phyloP scores from a whole-genome alignment of 2,797 vertebrate species.

The Protosalanx chinensis region DNA sequence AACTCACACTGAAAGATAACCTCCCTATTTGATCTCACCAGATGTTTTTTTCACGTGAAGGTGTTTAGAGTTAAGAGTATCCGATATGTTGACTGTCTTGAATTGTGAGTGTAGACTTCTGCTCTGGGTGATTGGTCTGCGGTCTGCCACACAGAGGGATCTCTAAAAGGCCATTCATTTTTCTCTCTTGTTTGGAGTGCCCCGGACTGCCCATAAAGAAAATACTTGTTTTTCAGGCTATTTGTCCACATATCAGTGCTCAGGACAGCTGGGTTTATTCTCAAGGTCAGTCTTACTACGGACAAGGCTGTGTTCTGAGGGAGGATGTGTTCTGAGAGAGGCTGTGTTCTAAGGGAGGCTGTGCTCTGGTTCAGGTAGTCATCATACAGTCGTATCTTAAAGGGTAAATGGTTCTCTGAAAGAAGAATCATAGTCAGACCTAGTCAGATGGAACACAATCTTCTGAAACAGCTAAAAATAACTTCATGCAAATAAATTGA shows the following conservation, averaged over 20 bases:
- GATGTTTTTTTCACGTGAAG: constrained; percentile 19
- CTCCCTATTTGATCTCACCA: not conserved
- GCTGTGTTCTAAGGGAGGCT: constrained; percentile 31
- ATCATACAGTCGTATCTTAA: not conserved
- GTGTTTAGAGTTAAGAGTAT: constrained; percentile 28
- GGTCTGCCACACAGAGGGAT: constrained; percentile 75
- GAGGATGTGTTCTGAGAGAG: constrained; percentile 26
- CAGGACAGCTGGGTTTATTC: constrained; percentile 84
- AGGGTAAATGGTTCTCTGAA: constrained; percentile 2
- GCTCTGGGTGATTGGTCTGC: constrained; percentile 65
- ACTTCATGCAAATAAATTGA: not conserved
- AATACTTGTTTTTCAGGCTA: constrained; percentile 68
- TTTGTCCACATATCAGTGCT: constrained; percentile 81
- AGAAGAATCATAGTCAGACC: not conserved
- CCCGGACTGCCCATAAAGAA: constrained; percentile 79
- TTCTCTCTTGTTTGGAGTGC: constrained; percentile 73
- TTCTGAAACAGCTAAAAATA: not conserved
- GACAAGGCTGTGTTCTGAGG: constrained; percentile 52
- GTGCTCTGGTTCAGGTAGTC: constrained; percentile 50
- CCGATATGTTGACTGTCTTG: constrained; percentile 11
- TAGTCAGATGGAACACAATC: too few relatives aligned
- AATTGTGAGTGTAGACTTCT: constrained; percentile 36
- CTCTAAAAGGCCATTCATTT: constrained; percentile 75
- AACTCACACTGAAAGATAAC: constrained; percentile 1
- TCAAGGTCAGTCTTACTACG: constrained; percentile 68